Conservation (phyloP, 2,797 vertebrate genomes). For the Telmatherina bonti region DNA sequence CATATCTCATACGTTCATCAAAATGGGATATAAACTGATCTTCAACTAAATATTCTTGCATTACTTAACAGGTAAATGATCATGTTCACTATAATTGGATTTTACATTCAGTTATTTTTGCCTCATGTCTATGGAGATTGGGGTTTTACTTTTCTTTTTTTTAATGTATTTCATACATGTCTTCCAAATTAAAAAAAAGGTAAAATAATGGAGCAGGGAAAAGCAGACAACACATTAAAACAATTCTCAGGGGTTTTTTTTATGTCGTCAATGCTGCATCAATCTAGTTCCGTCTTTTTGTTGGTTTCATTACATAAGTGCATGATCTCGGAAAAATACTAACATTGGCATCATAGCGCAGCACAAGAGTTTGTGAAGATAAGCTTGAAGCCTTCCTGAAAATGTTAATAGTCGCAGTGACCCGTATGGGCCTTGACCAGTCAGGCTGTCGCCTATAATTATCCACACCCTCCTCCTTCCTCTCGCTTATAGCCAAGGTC, state of each 20-base stretch:
- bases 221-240: background rate
- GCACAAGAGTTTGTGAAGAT: conserved; percentile 29
- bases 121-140: background rate
- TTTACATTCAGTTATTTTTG: background rate
- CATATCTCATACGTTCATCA: background rate
- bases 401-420: conserved; percentile 59
- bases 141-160: background rate
- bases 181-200: conserved; percentile 4
- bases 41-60: background rate
- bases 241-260: background rate
- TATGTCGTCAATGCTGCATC: background rate
- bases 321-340: conserved; percentile 11
- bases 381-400: conserved; percentile 48
- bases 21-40: background rate
- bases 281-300: conserved; percentile 5
- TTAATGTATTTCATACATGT: background rate
- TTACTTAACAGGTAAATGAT: background rate
- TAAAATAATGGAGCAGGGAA: background rate
- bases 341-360: conserved; percentile 25
- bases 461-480: conserved; percentile 65
- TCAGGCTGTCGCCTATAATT: conserved; percentile 70
- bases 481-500: conserved; percentile 77
- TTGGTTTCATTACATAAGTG: background rate
- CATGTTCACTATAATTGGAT: background rate
- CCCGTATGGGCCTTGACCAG: conserved; percentile 53